A percentile compares a stretch with the other conserved stretches of the same genome.
Conservation (phyloP, 2,113 vertebrate genomes). For the Porphyrio hochstetteri region DNA sequence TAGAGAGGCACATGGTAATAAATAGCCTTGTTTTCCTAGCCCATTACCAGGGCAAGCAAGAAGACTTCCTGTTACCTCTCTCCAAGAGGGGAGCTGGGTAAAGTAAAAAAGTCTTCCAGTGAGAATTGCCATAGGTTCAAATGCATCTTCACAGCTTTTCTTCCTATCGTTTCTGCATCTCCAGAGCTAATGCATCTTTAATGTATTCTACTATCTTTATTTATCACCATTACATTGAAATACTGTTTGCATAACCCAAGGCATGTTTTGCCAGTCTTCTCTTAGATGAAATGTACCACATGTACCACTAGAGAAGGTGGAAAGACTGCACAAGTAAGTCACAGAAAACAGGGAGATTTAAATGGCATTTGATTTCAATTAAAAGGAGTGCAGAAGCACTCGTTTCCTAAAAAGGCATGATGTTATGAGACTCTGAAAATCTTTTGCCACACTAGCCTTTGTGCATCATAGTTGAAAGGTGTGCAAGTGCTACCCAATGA, state of each 20-base stretch:
- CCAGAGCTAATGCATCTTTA: background rate
- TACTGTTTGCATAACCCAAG: background rate
- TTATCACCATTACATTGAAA: background rate
- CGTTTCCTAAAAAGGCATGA: background rate
- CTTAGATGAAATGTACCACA: background rate
- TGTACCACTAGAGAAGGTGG: background rate
- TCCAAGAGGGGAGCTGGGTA: background rate
- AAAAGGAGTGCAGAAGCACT: background rate
- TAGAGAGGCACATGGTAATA: background rate
- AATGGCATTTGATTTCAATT: constrained; percentile 10
- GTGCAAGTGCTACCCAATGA: background rate
- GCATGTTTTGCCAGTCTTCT: background rate
- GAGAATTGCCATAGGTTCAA: background rate
- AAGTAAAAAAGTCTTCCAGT: background rate
- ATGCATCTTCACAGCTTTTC: background rate
- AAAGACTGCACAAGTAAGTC: background rate
- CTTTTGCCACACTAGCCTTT: background rate
- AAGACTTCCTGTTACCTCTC: background rate
- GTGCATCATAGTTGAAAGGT: background rate
- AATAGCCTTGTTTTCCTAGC: background rate
- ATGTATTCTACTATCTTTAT: background rate
- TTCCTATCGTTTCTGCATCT: background rate
- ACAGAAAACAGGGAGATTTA: background rate
- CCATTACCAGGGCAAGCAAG: background rate
- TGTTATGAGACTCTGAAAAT: background rate